Base-by-base conservation (phyloP, 2,113 vertebrate genomes). In the Muscicapa adusta region DNA sequence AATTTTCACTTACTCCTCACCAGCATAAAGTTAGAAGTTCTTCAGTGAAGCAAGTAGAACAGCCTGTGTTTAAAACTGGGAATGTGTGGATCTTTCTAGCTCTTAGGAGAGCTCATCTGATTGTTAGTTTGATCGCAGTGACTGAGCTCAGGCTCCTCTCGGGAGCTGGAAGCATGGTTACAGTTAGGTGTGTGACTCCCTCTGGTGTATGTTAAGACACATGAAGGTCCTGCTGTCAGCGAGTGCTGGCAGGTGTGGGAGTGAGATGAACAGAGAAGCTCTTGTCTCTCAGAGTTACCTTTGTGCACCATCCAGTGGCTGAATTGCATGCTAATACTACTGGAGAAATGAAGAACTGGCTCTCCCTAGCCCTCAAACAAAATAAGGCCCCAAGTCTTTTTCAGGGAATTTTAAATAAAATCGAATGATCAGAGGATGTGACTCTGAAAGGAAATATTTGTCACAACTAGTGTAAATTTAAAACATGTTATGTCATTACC, bases 291-390 rank as follows among this genome's bases (percentile, higher is more conserved):
- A 12, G 28, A 76, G n/a, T 77, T 84, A 75, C 45, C 19, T 60
- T 84, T 71, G 68, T 92, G 91, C 94, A 91, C 73, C 73, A 75
- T 81, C 89, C 83, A 15, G 76, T 87, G 86, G 80, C 47, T 86
- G 56, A 80, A 81, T 45, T 18, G 8, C 48, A 10, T 81, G 91
- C 23, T 84, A 83, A 62, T 86, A 33, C 2, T 8, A n/a, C 25
- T 20, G 34, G 45, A 67, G 84, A 84, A 80, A 70, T 15, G 2
- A 90, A 62, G 19, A 70, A 50, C 29, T 73, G 26, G 3, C 5
- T 67, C 22, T 83, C 31, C 23, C 38, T 68, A 43, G 16, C 16
- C 19, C 5, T 76, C 63, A 48, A 84, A 42, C 4, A 75, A 68
- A 72, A 56, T 29, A 63, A 50, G 6, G 7, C 4, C 12, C 2